phyloP scores from a whole-genome alignment of 2,888 invertebrate genomes.

The Lepidochitona cinerea region DNA sequence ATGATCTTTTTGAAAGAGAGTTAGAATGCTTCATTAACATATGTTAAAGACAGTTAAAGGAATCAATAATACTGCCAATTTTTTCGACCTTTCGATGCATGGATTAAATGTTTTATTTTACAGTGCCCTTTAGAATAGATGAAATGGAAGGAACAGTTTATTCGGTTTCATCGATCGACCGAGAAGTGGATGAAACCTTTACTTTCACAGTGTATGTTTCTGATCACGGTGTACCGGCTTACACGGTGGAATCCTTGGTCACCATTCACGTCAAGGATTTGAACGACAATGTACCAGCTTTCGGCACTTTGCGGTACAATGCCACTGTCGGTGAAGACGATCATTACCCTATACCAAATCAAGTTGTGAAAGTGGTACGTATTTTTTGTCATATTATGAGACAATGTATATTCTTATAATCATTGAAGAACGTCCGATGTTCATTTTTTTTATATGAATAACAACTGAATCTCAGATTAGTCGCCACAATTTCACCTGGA shows the following conservation, averaged over 20 bases:
- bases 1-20: too few species aligned
- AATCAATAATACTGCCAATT: neutral
- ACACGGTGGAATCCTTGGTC: slow-evolving; percentile 20
- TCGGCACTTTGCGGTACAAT: slow-evolving; percentile 17
- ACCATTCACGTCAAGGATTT: slow-evolving; percentile 26
- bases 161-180: slow-evolving; percentile 9
- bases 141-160: slow-evolving; percentile 13
- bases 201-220: slow-evolving; percentile 10
- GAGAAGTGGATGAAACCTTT: slow-evolving; percentile 15
- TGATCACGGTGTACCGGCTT: slow-evolving; percentile 17
- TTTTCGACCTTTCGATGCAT: neutral
- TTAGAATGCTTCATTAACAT: too few species aligned
- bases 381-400: too few species aligned
- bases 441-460: too few species aligned
- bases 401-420: too few species aligned
- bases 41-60: too few species aligned
- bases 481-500: too few species aligned
- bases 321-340: slow-evolving; percentile 27
- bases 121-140: slow-evolving; percentile 22
- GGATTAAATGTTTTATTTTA: neutral
- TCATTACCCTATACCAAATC: slow-evolving; percentile 1
- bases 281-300: slow-evolving; percentile 36
- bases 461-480: too few species aligned
- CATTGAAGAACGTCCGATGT: too few species aligned
- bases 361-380: slow-evolving; percentile 25